These are phyloP conservation scores for Harpagoxenus sublaevis DNA, from an alignment of 2,888 invertebrate genomes.

Conservation along the genomic window DNA sequence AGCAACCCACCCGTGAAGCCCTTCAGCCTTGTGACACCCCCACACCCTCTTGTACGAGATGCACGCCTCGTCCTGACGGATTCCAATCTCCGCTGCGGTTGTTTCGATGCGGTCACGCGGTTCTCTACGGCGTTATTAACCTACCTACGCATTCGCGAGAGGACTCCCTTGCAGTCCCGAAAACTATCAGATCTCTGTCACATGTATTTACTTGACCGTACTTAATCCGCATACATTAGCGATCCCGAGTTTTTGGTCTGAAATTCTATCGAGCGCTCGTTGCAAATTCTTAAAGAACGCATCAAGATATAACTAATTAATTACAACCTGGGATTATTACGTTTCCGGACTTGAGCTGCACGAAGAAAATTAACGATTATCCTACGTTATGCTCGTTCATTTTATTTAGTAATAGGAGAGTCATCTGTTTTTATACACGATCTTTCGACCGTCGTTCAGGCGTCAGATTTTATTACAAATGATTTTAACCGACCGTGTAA, in stretches of 20 bases:
- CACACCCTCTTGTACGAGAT: neutral
- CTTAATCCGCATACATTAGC: neutral
- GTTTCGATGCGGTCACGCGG: conserved; percentile 70
- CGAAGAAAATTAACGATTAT: neutral
- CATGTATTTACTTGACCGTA: neutral
- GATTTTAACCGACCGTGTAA: conserved; percentile 28
- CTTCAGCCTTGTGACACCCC: conserved; percentile 50
- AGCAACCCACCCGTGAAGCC: conserved; percentile 60
- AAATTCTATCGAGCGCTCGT: neutral
- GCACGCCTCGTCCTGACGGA: conserved; percentile 50
- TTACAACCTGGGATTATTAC: neutral
- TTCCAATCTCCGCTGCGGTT: conserved; percentile 65
- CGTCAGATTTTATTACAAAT: neutral
- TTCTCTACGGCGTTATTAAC: conserved; percentile 67
- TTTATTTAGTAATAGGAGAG: neutral
- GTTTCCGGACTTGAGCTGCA: neutral
- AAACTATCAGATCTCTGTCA: conserved; percentile 3
- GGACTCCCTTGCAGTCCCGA: conserved; percentile 31
- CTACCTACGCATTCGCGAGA: conserved; percentile 37
- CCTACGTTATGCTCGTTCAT: neutral
- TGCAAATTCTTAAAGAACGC: neutral
- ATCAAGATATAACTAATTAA: neutral
- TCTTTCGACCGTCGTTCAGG: neutral
- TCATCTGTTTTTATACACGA: neutral
- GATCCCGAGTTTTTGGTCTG: neutral